Evolutionary conservation across 92 coral and sea anemone genomes (phyloP).

Genomic region (Epizoanthus scotinus): DNA sequence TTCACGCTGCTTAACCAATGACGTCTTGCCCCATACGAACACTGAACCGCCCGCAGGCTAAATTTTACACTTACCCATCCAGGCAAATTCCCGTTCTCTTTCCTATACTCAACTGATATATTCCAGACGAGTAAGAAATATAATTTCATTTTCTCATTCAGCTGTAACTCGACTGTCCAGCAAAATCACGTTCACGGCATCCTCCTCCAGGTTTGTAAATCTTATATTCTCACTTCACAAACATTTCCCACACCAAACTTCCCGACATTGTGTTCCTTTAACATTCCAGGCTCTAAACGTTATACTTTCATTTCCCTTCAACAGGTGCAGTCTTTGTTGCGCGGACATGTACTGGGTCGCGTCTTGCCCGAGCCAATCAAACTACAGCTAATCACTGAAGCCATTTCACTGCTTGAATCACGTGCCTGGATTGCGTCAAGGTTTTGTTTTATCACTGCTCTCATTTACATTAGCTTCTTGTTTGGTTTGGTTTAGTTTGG

Average conservation of each 20-base stretch:
- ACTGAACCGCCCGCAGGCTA: not conserved
- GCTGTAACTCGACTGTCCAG: constrained; percentile 38
- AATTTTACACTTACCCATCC: no score
- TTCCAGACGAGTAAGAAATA: not conserved
- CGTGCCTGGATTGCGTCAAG: constrained; percentile 65
- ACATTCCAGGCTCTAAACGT: not conserved
- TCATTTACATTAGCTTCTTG: not conserved
- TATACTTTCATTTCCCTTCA: not conserved
- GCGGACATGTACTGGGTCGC: constrained; percentile 48
- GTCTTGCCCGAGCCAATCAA: constrained; percentile 45
- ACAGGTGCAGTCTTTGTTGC: constrained; percentile 64
- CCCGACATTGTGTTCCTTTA: not conserved
- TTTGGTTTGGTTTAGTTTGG: not conserved
- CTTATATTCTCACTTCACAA: not conserved
- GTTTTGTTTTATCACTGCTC: constrained; percentile 16
- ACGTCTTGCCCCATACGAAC: no score
- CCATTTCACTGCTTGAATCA: constrained; percentile 54
- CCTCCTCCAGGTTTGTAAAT: constrained; percentile 73
- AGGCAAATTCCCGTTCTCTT: not conserved
- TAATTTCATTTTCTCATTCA: not conserved
- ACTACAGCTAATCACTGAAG: constrained; percentile 44
- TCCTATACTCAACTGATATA: not conserved
- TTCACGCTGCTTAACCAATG: no score
- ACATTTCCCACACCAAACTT: not conserved
- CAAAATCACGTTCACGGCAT: constrained; percentile 89